Percentiles rank a stretch among this genome's conserved stretches.
Conservation (phyloP, 2,113 vertebrate species). For the Larimichthys polyactis region DNA sequence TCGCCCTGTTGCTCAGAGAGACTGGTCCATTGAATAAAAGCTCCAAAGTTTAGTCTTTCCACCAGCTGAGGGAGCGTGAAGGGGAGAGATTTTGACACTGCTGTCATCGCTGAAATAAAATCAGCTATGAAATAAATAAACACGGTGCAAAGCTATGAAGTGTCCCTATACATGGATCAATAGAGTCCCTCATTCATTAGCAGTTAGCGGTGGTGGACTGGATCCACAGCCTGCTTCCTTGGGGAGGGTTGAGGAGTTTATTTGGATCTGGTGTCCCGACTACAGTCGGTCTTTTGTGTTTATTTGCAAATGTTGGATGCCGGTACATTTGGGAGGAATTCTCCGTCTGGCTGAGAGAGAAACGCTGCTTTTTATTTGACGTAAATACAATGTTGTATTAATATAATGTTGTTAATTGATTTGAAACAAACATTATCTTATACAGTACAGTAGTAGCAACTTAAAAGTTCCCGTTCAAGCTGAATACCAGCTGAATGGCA, state of each 20-base stretch:
- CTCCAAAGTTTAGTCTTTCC: neutral
- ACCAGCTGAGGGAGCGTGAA: neutral
- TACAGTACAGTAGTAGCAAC: too few relatives aligned
- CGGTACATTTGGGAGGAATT: slow-evolving; percentile 48
- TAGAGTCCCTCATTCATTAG: slow-evolving; percentile 8
- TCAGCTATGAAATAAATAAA: slow-evolving; percentile 1
- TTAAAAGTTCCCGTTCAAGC: too few relatives aligned
- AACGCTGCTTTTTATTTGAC: too few relatives aligned
- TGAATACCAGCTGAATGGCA: too few relatives aligned
- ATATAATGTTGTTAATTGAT: too few relatives aligned
- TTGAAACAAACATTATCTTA: too few relatives aligned
- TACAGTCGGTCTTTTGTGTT: slow-evolving; percentile 44
- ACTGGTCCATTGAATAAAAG: neutral
- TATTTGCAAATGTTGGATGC: slow-evolving; percentile 47
- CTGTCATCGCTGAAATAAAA: neutral
- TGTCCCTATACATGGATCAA: neutral
- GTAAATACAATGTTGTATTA: too few relatives aligned
- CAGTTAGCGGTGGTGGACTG: slow-evolving; percentile 13
- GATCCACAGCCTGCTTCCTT: neutral
- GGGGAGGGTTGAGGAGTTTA: slow-evolving; percentile 35
- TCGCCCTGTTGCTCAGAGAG: neutral
- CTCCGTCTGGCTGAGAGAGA: neutral
- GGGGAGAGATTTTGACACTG: neutral
- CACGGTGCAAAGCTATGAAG: neutral
- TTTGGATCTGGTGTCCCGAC: slow-evolving; percentile 23